These are phyloP conservation scores for Drosophila engyochracea DNA, from an alignment of 2,888 invertebrate genomes.

Conservation along the genomic window DNA sequence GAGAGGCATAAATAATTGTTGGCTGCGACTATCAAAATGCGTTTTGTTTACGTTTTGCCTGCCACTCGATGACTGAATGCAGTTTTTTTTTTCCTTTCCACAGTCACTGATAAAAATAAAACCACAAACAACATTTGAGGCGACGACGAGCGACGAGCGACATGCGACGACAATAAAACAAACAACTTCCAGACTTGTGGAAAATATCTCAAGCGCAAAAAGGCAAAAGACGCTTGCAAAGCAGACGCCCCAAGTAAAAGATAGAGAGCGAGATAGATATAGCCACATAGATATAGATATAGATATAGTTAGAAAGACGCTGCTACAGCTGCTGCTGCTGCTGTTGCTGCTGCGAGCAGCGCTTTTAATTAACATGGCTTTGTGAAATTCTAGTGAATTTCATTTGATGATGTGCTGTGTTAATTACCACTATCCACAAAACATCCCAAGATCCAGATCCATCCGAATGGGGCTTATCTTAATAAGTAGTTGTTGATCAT, in stretches of 20 bases:
- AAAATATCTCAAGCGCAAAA: constrained; percentile 70
- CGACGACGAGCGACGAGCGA: constrained; percentile 22
- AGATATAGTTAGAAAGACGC: neutral
- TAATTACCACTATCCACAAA: constrained; percentile 36
- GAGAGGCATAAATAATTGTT: neutral
- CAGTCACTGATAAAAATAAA: constrained; percentile 68
- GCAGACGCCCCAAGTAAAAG: neutral
- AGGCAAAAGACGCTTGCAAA: constrained; percentile 18
- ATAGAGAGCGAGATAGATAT: neutral
- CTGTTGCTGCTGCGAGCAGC: constrained; percentile 7
- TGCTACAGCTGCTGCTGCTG: neutral
- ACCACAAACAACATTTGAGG: constrained; percentile 66
- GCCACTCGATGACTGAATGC: constrained; percentile 46
- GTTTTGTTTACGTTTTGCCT: constrained; percentile 59
- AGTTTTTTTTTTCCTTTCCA: constrained; percentile 38
- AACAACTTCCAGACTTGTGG: constrained; percentile 66
- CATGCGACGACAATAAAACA: constrained; percentile 57
- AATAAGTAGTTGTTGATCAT: constrained; percentile 12
- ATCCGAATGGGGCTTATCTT: constrained; percentile 3
- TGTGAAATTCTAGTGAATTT: constrained; percentile 69
- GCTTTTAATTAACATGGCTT: constrained; percentile 67
- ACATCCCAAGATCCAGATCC: constrained; percentile 25
- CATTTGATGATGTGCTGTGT: constrained; percentile 56
- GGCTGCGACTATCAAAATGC: constrained; percentile 41
- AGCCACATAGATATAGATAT: neutral